Conservation (phyloP, 2,113 vertebrate genomes). For the Chloroceryle aenea region DNA sequence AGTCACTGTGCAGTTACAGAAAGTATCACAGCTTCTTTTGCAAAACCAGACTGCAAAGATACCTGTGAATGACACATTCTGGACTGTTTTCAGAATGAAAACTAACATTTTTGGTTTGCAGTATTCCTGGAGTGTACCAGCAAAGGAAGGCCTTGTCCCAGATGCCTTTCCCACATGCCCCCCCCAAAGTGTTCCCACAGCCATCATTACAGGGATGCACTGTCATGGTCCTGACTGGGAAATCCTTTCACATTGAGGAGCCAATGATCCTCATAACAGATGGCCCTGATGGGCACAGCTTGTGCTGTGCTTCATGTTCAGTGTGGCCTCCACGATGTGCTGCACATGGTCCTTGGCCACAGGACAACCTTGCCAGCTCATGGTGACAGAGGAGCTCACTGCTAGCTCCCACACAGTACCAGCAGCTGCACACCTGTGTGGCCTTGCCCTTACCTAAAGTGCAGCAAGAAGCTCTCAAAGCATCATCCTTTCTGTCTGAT, state of each 20-base stretch:
- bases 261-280: not conserved
- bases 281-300: not conserved
- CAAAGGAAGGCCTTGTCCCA: not conserved
- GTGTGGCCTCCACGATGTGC: not conserved
- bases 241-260: not conserved
- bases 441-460: not conserved
- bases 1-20: not conserved
- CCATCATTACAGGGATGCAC: not conserved
- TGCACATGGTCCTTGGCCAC: not conserved
- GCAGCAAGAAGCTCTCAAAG: not conserved
- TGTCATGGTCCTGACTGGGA: not conserved
- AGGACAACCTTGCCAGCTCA: not conserved
- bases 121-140: not conserved
- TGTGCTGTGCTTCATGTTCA: not conserved
- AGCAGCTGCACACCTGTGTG: not conserved
- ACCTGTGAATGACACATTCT: not conserved
- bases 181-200: fast-evolving
- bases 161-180: not conserved
- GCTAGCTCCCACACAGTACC: not conserved
- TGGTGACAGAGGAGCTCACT: not conserved
- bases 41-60: not conserved
- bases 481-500: not conserved
- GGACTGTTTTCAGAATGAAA: not conserved
- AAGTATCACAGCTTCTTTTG: not conserved
- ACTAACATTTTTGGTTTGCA: not conserved